Percentiles rank a stretch among this genome's conserved stretches.
Conservation (phyloP, 2,888 invertebrate species). For the Steinernema scapterisci region DNA sequence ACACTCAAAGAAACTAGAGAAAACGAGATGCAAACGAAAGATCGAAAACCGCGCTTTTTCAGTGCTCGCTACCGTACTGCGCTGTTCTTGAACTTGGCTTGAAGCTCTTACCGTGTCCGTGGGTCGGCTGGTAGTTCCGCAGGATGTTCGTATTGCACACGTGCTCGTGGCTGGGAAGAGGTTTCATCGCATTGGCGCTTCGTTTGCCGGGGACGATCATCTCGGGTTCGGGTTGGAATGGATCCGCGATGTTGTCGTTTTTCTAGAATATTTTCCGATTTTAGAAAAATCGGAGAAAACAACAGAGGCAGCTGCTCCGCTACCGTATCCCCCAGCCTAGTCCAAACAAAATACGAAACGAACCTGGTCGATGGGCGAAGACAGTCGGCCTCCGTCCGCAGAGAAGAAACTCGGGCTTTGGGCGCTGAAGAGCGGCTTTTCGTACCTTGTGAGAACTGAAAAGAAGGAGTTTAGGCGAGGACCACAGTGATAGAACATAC, state of each 20-base stretch:
- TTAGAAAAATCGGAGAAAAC: background rate
- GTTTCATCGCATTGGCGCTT: constrained; percentile 38
- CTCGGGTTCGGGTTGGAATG: background rate
- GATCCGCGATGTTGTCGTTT: background rate
- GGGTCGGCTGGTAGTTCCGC: constrained; percentile 50
- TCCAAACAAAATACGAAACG: background rate
- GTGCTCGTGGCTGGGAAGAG: constrained; percentile 46
- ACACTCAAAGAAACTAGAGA: too few relatives aligned
- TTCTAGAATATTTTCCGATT: background rate
- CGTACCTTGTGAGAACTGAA: constrained; percentile 17
- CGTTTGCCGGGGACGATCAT: constrained; percentile 37
- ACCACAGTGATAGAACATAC: background rate
- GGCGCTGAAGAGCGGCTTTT: background rate
- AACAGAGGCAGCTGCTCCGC: background rate
- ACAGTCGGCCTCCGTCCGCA: background rate
- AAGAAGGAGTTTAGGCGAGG: background rate
- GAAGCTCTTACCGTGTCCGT: constrained; percentile 50
- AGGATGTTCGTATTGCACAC: constrained; percentile 55
- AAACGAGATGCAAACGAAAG: too few relatives aligned
- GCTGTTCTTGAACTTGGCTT: background rate
- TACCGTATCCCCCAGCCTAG: background rate
- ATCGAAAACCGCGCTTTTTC: background rate
- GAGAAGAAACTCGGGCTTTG: background rate
- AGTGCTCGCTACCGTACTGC: background rate
- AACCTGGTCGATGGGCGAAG: constrained; percentile 17